Conservation (phyloP, 2,888 invertebrate genomes). For the Polydrusus tereticollis region DNA sequence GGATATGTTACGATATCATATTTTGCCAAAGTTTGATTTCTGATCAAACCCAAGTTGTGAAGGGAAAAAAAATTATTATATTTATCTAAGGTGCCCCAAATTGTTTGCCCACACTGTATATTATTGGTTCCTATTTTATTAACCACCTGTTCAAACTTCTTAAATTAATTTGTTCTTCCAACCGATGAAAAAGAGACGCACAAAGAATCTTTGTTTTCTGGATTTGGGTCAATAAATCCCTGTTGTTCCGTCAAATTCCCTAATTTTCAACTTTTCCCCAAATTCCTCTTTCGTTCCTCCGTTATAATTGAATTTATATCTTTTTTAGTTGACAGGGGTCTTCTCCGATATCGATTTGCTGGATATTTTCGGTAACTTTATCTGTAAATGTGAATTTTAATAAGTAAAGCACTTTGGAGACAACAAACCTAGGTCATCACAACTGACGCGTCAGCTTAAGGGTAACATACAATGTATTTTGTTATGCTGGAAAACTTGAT, state of each 20-base stretch:
- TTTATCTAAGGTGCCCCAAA: too few species aligned
- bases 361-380: not conserved
- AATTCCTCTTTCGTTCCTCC: not conserved
- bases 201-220: not conserved
- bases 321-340: not conserved
- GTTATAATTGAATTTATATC: not conserved
- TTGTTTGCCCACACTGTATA: too few species aligned
- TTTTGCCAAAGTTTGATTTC: too few species aligned
- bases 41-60: too few species aligned
- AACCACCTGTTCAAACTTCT: slow-evolving; percentile 1
- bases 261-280: not conserved
- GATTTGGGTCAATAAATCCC: not conserved
- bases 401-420: too few species aligned
- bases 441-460: too few species aligned
- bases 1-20: too few species aligned
- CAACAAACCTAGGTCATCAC: too few species aligned
- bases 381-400: not conserved
- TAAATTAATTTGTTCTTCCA: not conserved
- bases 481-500: too few species aligned
- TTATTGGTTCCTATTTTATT: slow-evolving; percentile 1
- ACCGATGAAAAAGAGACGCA: not conserved
- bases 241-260: not conserved
- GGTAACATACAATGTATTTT: too few species aligned
- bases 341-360: not conserved
- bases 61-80: too few species aligned